phyloP scores from a whole-genome alignment of 2,797 vertebrate genomes.

The Uromys caudimaculatus region DNA sequence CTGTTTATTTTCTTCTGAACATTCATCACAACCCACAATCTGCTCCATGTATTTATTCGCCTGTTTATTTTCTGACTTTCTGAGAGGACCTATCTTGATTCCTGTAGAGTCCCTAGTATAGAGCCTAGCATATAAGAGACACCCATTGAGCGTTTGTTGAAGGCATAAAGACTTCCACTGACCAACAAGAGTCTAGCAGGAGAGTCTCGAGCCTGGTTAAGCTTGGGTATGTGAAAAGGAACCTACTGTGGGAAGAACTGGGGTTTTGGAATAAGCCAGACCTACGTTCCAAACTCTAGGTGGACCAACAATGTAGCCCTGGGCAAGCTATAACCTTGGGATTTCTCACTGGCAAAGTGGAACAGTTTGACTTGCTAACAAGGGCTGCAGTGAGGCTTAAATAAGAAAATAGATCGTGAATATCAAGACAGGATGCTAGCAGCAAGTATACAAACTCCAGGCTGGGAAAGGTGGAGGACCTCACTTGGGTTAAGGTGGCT shows the following conservation, averaged over 20 bases:
- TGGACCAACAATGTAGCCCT: background rate
- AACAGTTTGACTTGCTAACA: background rate
- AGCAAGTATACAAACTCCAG: background rate
- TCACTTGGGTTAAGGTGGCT: background rate
- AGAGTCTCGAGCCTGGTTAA: background rate
- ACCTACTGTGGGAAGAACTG: rapidly evolving
- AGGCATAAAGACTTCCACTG: background rate
- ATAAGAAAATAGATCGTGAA: background rate
- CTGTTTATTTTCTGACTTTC: conserved; percentile 53
- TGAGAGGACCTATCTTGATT: background rate
- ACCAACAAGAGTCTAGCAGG: background rate
- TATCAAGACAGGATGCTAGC: background rate
- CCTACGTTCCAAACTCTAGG: background rate
- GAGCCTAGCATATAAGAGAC: background rate
- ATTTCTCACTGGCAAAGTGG: background rate
- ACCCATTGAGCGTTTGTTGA: rapidly evolving
- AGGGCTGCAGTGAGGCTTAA: background rate
- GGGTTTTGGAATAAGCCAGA: background rate
- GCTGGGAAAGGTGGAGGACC: background rate
- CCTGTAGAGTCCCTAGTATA: background rate
- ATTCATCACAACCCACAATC: background rate
- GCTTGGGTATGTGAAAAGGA: background rate
- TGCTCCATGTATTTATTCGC: background rate
- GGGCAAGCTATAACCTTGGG: background rate
- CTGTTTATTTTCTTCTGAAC: conserved; percentile 41